Base-by-base conservation (phyloP, 1,140 invertebrate species). In the Drosophila guanche region DNA sequence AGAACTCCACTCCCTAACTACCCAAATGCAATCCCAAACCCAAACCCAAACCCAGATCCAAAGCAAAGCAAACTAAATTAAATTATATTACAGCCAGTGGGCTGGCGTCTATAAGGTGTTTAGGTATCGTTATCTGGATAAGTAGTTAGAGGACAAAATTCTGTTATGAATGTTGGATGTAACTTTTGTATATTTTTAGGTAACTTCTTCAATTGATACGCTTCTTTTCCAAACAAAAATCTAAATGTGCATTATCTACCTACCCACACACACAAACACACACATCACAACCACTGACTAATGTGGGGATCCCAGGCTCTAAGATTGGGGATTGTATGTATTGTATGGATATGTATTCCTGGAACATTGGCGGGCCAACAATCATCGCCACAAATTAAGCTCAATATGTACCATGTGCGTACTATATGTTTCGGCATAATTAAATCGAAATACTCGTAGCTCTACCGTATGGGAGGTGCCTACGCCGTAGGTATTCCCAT, bases 131-230 rank as follows among this genome's bases (percentile, higher is more conserved):
- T 52, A 52, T 67, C 40, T 50, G 53, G 33, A 53, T 79, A 79
- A 60, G 76, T 79, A 79, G 76, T 62, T 79, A 79, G 76, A 59
- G 12, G 58, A 68, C 46, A 23, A 78, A 33, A 78, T 54, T 79
- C 50, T 69, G 70, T 69, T 65, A 70, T 46, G 59, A 75, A 70
- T 74, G 70, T 79, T 46, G 59, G 63, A 70, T 74, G 70, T 79
- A 70, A 79, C 69, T 70, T 79, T 63, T 75, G 47, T 79, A 79
- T 63, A 78, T 78, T 67, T 78, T 73, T 78, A 79, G 76, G 66
- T 69, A 79, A 79, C 54, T 81, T 81, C 68, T 83, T 81, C 53
- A 78, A 78, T 78, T 83, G 79, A 62, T 83, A 61, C 67, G 74
- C 79, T 68, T 76, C 73, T 77, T 77, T 83, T 83, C 76, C 52